phyloP scores from a whole-genome alignment of 2,113 vertebrate species.

The Corythornis madagascariensis region DNA sequence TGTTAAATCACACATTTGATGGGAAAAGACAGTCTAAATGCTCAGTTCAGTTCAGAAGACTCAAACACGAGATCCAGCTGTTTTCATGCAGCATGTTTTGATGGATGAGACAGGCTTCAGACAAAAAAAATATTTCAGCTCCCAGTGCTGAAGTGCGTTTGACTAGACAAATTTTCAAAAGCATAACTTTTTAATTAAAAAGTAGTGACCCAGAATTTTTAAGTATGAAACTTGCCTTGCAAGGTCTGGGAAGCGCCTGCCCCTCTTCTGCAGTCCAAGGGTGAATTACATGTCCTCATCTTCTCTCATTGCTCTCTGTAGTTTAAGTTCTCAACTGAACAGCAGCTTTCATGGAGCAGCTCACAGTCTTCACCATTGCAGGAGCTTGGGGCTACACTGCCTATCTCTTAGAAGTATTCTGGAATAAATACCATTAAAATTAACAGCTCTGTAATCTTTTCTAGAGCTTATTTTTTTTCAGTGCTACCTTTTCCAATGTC shows the following conservation, averaged over 20 bases:
- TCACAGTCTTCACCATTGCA: background rate
- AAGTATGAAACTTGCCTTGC: background rate
- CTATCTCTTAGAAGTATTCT: background rate
- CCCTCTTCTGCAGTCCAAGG: background rate
- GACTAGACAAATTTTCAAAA: conserved; percentile 3
- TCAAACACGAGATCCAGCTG: background rate
- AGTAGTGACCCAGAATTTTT: background rate
- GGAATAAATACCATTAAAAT: background rate
- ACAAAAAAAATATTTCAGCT: background rate
- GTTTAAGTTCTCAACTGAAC: background rate
- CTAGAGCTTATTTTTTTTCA: background rate
- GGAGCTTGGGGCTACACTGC: background rate
- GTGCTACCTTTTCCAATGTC: background rate
- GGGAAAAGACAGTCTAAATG: conserved; percentile 22
- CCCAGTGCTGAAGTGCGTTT: background rate
- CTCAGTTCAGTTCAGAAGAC: conserved; percentile 5
- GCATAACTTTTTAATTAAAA: background rate
- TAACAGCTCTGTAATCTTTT: background rate
- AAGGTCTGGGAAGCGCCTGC: background rate
- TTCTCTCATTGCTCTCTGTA: background rate
- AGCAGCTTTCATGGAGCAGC: background rate
- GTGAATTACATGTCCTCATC: background rate
- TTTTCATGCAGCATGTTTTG: background rate
- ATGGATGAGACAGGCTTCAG: background rate
- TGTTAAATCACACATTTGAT: conserved; percentile 56